A percentile compares a stretch with the other conserved stretches of the same genome.
Conservation (phyloP, 2,113 vertebrate genomes). For the Protobothrops flavoviridis region DNA sequence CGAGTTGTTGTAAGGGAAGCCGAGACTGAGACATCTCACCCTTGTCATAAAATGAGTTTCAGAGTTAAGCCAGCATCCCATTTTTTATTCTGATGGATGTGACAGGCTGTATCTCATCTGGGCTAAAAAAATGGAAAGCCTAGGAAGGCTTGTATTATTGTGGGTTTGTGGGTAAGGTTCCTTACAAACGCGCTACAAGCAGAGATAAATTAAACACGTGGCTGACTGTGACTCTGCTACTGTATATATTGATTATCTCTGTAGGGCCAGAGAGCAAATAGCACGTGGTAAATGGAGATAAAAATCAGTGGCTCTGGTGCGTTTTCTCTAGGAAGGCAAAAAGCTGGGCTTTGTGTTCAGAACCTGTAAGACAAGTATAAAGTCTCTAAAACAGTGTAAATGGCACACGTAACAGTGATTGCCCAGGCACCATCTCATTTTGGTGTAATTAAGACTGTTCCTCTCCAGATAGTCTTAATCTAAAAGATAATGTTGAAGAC, state of each 20-base stretch:
- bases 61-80: neutral
- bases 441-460: neutral
- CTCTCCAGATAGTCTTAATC: neutral
- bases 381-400: neutral
- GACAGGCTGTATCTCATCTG: conserved; percentile 14
- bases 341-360: conserved; percentile 48
- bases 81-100: neutral
- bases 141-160: conserved; percentile 31
- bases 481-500: neutral
- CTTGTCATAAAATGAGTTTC: neutral
- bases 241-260: conserved; percentile 53
- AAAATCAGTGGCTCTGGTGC: conserved; percentile 44
- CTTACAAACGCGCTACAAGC: conserved; percentile 41
- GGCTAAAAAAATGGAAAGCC: conserved; percentile 41
- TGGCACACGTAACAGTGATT: neutral
- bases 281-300: conserved; percentile 58
- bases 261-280: conserved; percentile 50
- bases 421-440: too few relatives aligned
- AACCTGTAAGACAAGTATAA: neutral
- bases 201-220: conserved; percentile 53
- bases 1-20: neutral
- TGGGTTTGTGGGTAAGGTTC: conserved; percentile 50
- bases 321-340: conserved; percentile 24
- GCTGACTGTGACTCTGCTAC: conserved; percentile 55
- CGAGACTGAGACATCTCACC: neutral